phyloP scores from a whole-genome alignment of 2,888 invertebrate genomes.

The Diaperis boleti region DNA sequence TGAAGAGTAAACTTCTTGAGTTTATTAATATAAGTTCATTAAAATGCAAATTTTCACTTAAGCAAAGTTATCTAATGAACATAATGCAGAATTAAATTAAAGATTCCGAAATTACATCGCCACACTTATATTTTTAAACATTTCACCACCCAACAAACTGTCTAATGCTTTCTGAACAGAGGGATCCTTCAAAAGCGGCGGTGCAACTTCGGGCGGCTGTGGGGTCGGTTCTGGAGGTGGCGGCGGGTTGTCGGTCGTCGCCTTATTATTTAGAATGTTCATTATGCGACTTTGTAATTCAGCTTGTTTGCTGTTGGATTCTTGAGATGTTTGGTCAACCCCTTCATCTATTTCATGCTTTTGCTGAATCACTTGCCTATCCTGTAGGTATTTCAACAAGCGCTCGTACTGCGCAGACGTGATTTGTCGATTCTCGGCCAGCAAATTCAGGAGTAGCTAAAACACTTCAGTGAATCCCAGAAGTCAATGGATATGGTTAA shows the following conservation, averaged over 20 bases:
- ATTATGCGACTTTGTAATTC: conserved; percentile 84
- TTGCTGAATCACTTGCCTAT: conserved; percentile 79
- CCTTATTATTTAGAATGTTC: conserved; percentile 79
- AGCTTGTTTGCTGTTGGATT: conserved; percentile 72
- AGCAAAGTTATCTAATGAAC: too few species aligned
- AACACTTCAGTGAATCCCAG: too few species aligned
- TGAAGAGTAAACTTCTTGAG: background rate
- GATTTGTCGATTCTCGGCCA: conserved; percentile 84
- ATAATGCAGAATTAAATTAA: too few species aligned
- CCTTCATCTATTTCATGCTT: conserved; percentile 82
- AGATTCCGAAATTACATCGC: too few species aligned
- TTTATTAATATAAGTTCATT: background rate
- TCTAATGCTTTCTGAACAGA: conserved; percentile 85
- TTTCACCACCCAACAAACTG: conserved; percentile 73
- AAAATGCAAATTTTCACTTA: too few species aligned
- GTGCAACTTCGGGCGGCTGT: conserved; percentile 54
- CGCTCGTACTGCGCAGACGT: conserved; percentile 85
- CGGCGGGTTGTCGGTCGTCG: conserved; percentile 55
- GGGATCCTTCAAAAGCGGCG: conserved; percentile 77
- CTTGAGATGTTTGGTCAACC: conserved; percentile 65
- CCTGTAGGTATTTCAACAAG: conserved; percentile 79
- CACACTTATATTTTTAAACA: conserved; percentile 68
- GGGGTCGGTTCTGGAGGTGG: conserved; percentile 58
- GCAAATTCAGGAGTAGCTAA: conserved; percentile 77
- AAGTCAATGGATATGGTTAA: too few species aligned